A percentile compares a stretch with the other conserved stretches of the same genome.
phyloP scores from a whole-genome alignment of 2,888 invertebrate species.

The Notocelia uddmanniana region DNA sequence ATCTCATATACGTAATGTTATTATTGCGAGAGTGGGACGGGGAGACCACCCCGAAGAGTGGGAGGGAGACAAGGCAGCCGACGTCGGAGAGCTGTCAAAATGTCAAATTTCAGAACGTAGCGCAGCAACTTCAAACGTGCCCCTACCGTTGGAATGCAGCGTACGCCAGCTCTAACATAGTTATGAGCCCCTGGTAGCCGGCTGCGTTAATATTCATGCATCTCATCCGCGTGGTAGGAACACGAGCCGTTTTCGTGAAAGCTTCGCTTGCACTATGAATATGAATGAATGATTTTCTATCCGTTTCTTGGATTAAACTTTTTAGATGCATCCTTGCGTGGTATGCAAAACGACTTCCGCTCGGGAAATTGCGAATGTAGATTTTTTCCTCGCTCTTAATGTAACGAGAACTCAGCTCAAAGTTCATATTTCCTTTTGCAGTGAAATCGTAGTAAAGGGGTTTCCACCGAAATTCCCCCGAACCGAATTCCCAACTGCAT shows the following conservation, averaged over 20 bases:
- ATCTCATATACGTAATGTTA: constrained; percentile 80
- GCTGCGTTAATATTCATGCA: constrained; percentile 84
- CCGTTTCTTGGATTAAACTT: constrained; percentile 80
- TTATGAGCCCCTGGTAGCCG: constrained; percentile 77
- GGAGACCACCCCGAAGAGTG: constrained; percentile 55
- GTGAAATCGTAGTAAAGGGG: constrained; percentile 20
- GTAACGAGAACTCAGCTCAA: constrained; percentile 27
- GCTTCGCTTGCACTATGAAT: constrained; percentile 80
- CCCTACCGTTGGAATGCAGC: constrained; percentile 79
- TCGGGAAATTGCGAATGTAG: constrained; percentile 42
- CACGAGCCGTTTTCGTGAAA: constrained; percentile 82
- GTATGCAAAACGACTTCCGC: constrained; percentile 45
- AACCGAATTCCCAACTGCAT: constrained; percentile 33
- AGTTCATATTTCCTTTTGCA: constrained; percentile 31
- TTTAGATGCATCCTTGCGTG: constrained; percentile 60
- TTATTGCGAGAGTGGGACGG: constrained; percentile 73
- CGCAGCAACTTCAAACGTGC: constrained; percentile 84
- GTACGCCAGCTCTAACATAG: constrained; percentile 79
- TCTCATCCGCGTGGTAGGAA: constrained; percentile 79
- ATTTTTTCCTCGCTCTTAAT: constrained; percentile 28
- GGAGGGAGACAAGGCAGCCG: constrained; percentile 72
- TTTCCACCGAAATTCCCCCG: constrained; percentile 28
- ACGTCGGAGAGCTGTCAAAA: constrained; percentile 86
- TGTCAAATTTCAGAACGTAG: constrained; percentile 86
- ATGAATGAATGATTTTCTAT: constrained; percentile 81